phyloP scores from a whole-genome alignment of 2,113 vertebrate genomes.

The Gnathonemus echidnorhynchus region DNA sequence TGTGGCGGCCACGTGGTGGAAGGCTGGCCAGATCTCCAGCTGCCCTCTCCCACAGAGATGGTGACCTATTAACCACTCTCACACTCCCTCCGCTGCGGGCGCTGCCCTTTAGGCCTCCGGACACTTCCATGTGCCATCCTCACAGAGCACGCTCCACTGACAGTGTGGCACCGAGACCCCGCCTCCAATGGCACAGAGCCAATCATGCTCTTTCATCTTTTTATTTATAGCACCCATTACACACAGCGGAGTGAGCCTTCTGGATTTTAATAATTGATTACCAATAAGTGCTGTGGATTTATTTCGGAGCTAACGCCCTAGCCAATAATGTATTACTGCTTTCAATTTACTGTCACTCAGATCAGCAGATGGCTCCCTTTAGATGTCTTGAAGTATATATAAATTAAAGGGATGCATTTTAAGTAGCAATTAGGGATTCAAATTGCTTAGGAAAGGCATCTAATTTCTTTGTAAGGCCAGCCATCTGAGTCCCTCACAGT shows the following conservation, averaged over 20 bases:
- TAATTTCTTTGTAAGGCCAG: neutral
- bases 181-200: neutral
- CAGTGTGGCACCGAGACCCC: neutral
- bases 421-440: neutral
- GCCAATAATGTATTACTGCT: slow-evolving; percentile 12
- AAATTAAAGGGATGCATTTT: slow-evolving; percentile 12
- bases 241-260: neutral
- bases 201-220: neutral
- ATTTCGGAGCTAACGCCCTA: slow-evolving; percentile 3
- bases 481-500: neutral
- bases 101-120: neutral
- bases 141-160: neutral
- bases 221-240: slow-evolving; percentile 18
- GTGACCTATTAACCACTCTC: neutral
- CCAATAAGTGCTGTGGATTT: slow-evolving; percentile 16
- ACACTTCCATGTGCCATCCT: neutral
- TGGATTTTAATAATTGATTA: slow-evolving; percentile 22
- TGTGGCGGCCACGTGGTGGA: neutral
- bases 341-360: slow-evolving; percentile 22
- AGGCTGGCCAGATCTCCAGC: neutral
- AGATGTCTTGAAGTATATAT: slow-evolving; percentile 8
- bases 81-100: neutral
- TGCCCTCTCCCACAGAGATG: neutral
- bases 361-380: slow-evolving; percentile 13
- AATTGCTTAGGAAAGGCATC: neutral